These are phyloP conservation scores for Actinia equina DNA, from an alignment of 64 coral and sea anemone genomes.

Conservation along the genomic window DNA sequence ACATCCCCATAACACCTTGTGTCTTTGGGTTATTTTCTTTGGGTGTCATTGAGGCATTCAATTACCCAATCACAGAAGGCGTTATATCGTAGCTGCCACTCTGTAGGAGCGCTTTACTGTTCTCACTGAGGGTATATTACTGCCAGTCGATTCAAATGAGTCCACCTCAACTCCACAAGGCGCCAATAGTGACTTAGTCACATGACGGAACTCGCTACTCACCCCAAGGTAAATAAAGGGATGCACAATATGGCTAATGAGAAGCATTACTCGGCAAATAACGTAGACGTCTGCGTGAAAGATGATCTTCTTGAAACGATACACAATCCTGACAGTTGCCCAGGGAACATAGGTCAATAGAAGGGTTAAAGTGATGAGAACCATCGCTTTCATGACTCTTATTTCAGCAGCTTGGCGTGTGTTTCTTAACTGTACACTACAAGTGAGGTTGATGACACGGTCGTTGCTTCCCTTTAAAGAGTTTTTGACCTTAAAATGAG, in stretches of 20 bases:
- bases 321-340: not conserved
- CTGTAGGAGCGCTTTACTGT: not conserved
- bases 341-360: conserved; percentile 18
- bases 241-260: conserved; percentile 8
- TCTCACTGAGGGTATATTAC: not conserved
- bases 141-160: not conserved
- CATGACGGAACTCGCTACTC: conserved; percentile 23
- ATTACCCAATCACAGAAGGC: not conserved
- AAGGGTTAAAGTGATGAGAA: conserved; percentile 4
- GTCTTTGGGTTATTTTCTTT: not conserved
- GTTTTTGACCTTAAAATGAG: conserved; percentile 11
- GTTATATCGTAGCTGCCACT: not conserved
- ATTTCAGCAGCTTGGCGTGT: not conserved
- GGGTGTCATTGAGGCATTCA: not conserved
- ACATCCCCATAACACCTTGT: too few relatives aligned
- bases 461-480: not conserved
- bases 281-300: conserved; percentile 22
- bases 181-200: not conserved
- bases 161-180: conserved; percentile 5
- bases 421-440: not conserved
- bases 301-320: not conserved
- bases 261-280: conserved; percentile 21
- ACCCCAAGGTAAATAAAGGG: conserved; percentile 21
- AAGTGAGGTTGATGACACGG: not conserved
- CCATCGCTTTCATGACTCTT: conserved; percentile 7